Conservation (phyloP, 2,888 invertebrate species). For the Melanchra persicariae region DNA sequence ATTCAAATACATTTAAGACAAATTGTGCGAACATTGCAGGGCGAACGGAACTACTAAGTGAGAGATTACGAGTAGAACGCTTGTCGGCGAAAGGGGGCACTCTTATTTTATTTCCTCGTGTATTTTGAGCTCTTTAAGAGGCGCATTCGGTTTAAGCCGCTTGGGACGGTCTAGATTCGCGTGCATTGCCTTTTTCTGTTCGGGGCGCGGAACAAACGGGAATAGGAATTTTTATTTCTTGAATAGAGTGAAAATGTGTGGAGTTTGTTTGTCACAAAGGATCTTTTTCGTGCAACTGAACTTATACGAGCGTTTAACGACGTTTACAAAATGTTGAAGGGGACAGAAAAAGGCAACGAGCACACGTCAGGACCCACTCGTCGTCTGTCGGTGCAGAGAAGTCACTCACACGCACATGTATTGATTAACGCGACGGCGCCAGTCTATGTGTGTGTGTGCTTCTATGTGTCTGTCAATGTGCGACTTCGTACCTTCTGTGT, state of each 20-base stretch:
- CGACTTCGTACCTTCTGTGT: slow-evolving; percentile 81
- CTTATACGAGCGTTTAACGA: slow-evolving; percentile 55
- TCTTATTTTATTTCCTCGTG: slow-evolving; percentile 88
- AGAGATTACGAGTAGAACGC: slow-evolving; percentile 91
- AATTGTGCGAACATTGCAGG: slow-evolving; percentile 91
- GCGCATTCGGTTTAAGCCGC: slow-evolving; percentile 86
- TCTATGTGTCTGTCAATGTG: slow-evolving; percentile 82
- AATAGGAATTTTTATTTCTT: slow-evolving; percentile 76
- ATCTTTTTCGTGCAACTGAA: slow-evolving; percentile 60
- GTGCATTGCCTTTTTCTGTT: slow-evolving; percentile 87
- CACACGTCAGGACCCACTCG: slow-evolving; percentile 65
- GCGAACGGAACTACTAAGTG: slow-evolving; percentile 91
- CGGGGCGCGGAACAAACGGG: slow-evolving; percentile 72
- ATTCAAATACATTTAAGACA: slow-evolving; percentile 91
- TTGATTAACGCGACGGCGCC: slow-evolving; percentile 91
- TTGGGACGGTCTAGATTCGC: slow-evolving; percentile 83
- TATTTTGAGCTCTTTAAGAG: slow-evolving; percentile 88
- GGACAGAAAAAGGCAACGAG: slow-evolving; percentile 79
- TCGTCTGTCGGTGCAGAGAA: slow-evolving; percentile 79
- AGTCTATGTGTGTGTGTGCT: slow-evolving; percentile 87
- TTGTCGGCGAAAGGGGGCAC: slow-evolving; percentile 86
- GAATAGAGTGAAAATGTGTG: slow-evolving; percentile 70
- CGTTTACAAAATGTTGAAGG: slow-evolving; percentile 45
- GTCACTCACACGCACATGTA: slow-evolving; percentile 93
- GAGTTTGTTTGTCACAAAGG: slow-evolving; percentile 53